Evolutionary conservation across 2,113 vertebrate species (phyloP), one percentile per base, ranked within the genome.

Genomic region (Gnathonemus longibarbis): DNA sequence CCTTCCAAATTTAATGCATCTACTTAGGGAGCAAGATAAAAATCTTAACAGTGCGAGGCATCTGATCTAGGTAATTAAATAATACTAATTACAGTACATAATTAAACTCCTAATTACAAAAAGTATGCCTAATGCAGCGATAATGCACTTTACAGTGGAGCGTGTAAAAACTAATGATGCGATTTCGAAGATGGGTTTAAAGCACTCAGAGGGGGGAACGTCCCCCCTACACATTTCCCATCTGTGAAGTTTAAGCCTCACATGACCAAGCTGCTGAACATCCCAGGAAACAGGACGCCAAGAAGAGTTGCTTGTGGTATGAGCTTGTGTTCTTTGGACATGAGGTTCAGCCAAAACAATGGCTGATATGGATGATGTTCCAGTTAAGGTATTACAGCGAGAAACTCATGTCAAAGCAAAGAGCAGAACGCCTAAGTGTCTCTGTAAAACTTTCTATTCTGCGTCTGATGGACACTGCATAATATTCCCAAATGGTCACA

Each of bases 1-100:
- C 31, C 52, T 89, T 84, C 80, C 52, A 7, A 90, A 66, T 90
- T 58, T 85, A 85, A 84, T 86, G 53, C 77, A 85, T 66, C 49
- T 84, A 84, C 89, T 90, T 17, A 11, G 91, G 87, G 91, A 91
- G 92, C 90, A 87, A 88, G 89, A 90, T 85, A 89, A 74, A 70
- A 88, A 87, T 90, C 87, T 91, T 91, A 92, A 58, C 88, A 80
- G 87, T 90, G 88, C 53, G 83, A 91, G 92, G 89, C 91, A 94
- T 94, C 92, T 93, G 92, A 94, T 94, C 85, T 91, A 92, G 89
- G 92, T 93, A 93, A 95, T 95, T 93, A 94, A 94, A 95, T 92
- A 94, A 94, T 91, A 84, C 89, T 93, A 94, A 95, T 95, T 92
- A 93, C 83, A 35, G 86, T 88, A 90, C 62, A 90, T 92, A 92